Percentiles rank a stretch among this genome's conserved stretches.
Evolutionary conservation across 2,113 vertebrate species (phyloP).

Genomic region (Myotis brandtii): DNA sequence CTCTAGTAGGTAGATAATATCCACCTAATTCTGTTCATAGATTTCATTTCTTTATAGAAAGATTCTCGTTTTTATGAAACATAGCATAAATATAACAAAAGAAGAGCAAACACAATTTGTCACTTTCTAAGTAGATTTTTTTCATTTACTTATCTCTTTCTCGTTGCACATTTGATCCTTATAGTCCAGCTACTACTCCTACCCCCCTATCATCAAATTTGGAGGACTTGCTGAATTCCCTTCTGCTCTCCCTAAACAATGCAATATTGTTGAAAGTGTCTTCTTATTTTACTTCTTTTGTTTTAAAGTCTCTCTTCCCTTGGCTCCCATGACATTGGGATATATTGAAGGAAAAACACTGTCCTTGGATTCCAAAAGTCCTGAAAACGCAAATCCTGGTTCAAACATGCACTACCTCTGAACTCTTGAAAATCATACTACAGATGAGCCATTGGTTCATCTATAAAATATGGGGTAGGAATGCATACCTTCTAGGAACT

Average conservation of each 20-base stretch:
- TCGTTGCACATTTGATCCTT: not conserved
- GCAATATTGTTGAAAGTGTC: not conserved
- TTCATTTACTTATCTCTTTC: not conserved
- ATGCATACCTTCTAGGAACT: not conserved
- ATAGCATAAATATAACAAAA: conserved; percentile 32
- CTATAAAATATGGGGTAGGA: not conserved
- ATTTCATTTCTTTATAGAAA: not conserved
- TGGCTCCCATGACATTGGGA: not conserved
- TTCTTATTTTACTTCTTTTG: not conserved
- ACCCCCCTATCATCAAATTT: not conserved
- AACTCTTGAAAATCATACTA: not conserved
- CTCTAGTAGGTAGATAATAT: not conserved
- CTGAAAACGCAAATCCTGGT: not conserved
- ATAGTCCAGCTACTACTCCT: not conserved
- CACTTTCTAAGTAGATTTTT: not conserved
- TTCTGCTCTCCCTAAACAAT: not conserved
- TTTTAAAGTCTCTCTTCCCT: conserved; percentile 26
- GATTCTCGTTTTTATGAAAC: conserved; percentile 1
- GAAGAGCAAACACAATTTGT: not conserved
- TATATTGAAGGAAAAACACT: not conserved
- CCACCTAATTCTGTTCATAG: not conserved
- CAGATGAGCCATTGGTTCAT: not conserved
- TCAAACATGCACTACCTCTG: not conserved
- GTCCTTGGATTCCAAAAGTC: not conserved
- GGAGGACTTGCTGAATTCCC: not conserved